Conservation (phyloP, 2,888 invertebrate species). For the Gerris lacustris region DNA sequence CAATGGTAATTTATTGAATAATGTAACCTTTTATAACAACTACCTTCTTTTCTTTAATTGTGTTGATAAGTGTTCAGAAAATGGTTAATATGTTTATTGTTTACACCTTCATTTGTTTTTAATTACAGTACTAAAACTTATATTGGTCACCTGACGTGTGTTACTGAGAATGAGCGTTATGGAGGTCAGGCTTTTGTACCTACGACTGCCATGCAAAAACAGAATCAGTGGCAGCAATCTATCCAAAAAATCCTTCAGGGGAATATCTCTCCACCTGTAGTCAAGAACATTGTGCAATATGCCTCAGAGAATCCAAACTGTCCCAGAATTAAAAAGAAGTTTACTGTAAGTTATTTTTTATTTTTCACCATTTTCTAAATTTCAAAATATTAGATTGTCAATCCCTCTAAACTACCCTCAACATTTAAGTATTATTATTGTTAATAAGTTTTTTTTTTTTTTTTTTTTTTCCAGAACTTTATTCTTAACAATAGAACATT, state of each 20-base stretch:
- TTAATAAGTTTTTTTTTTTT: too few species aligned
- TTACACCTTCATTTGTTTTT: too few species aligned
- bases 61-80: too few species aligned
- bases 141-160: slow-evolving; percentile 21
- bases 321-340: slow-evolving; percentile 23
- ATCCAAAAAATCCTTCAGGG: slow-evolving; percentile 18
- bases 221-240: slow-evolving; percentile 20
- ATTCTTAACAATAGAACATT: neutral
- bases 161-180: slow-evolving; percentile 24
- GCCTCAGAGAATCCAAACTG: slow-evolving; percentile 20
- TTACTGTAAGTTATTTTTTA: slow-evolving; percentile 18
- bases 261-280: slow-evolving; percentile 17
- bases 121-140: slow-evolving; percentile 23
- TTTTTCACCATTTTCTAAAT: too few species aligned
- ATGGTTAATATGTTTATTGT: too few species aligned
- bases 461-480: neutral
- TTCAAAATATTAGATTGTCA: too few species aligned
- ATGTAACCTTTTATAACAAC: too few species aligned
- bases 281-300: slow-evolving; percentile 13
- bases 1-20: too few species aligned
- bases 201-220: slow-evolving; percentile 18
- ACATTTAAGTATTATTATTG: too few species aligned
- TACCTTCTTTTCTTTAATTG: too few species aligned
- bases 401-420: too few species aligned
- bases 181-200: slow-evolving; percentile 22